A percentile compares a stretch with the other conserved stretches of the same genome.
These are phyloP conservation scores for Diploscapter pachys DNA, from an alignment of 1,140 invertebrate genomes.

Conservation along the genomic window DNA sequence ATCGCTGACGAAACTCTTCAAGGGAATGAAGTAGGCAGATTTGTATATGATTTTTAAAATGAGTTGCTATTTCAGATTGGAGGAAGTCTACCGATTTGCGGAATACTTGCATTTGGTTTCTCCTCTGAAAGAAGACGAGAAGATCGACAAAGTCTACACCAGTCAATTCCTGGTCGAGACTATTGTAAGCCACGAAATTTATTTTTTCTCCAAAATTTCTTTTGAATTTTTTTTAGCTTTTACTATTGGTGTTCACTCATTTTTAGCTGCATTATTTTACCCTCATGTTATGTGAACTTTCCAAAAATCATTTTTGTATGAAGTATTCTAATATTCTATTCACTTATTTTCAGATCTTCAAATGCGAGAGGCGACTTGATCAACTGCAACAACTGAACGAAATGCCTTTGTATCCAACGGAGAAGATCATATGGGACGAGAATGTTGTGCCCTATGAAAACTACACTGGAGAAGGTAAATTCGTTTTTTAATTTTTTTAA, in stretches of 20 bases:
- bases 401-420: constrained; percentile 97
- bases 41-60: constrained; percentile 8
- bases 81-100: constrained; percentile 78
- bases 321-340: neutral
- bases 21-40: constrained; percentile 68
- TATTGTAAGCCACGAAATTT: constrained; percentile 66
- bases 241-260: neutral
- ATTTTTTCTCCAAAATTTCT: neutral
- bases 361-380: constrained; percentile 82
- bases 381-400: constrained; percentile 91
- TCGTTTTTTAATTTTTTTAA: constrained; percentile 6
- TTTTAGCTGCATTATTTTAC: neutral
- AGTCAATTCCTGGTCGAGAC: constrained; percentile 79
- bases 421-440: constrained; percentile 98
- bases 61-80: constrained; percentile 67
- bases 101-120: constrained; percentile 79
- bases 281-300: neutral
- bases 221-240: neutral
- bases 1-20: constrained; percentile 80
- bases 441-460: constrained; percentile 96
- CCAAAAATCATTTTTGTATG: neutral
- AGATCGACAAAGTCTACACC: constrained; percentile 68
- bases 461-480: constrained; percentile 79
- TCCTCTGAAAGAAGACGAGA: constrained; percentile 65
- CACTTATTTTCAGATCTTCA: constrained; percentile 61